A percentile compares a stretch with the other conserved stretches of the same genome.
Evolutionary conservation across 2,113 vertebrate species (phyloP).

Genomic region (Cyphomyrus plagiostoma): DNA sequence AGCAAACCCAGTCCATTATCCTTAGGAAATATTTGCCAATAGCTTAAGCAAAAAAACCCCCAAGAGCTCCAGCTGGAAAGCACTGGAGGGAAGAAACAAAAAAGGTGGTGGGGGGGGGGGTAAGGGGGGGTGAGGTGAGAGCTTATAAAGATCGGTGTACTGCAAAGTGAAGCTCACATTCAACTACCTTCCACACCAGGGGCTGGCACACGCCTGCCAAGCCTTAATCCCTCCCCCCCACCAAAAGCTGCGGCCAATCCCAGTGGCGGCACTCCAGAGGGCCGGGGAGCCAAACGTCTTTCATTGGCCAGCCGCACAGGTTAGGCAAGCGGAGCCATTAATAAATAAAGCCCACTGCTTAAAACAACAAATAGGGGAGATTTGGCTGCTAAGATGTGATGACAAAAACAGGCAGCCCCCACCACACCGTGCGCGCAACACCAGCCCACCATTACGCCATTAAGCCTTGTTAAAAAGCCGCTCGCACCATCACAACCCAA

Average conservation of each 20-base stretch:
- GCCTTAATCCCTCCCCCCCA: not conserved
- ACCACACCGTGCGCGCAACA: not conserved
- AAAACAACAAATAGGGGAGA: not conserved
- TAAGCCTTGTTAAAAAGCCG: not conserved
- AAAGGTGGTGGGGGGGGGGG: not conserved
- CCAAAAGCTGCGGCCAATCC: constrained; percentile 9
- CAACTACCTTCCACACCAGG: constrained; percentile 1
- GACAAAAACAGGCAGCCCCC: not conserved
- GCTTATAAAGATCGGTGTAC: not conserved
- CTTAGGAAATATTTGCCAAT: constrained; percentile 27
- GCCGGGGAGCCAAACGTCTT: not conserved
- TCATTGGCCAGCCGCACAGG: constrained; percentile 9
- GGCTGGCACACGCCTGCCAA: not conserved
- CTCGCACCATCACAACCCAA: not conserved
- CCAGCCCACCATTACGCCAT: not conserved
- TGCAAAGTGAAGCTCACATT: constrained; percentile 19
- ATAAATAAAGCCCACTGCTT: not conserved
- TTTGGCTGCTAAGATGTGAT: constrained; percentile 6
- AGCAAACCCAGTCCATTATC: constrained; percentile 23
- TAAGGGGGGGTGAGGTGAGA: not conserved
- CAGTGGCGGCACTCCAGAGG: not conserved
- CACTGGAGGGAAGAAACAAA: constrained; percentile 20
- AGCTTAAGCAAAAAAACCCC: constrained; percentile 21
- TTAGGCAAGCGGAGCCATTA: not conserved
- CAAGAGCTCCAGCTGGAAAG: constrained; percentile 27